Conservation (phyloP, 2,113 vertebrate species). For the Corynorhinus townsendii region DNA sequence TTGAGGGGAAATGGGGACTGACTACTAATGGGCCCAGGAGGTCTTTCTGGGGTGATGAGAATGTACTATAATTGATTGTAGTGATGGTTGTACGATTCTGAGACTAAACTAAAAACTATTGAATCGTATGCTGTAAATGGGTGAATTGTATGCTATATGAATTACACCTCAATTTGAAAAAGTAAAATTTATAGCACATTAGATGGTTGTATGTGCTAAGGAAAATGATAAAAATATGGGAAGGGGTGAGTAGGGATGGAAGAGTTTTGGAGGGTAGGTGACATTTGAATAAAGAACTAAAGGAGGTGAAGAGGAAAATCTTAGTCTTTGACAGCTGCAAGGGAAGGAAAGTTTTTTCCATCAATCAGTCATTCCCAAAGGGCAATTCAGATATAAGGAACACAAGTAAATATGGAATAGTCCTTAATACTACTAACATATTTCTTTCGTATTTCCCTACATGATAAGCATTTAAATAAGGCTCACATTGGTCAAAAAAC, state of each 20-base stretch:
- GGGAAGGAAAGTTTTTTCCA: background rate
- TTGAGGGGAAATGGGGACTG: background rate
- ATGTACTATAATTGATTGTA: background rate
- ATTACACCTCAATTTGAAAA: background rate
- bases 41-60: background rate
- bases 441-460: background rate
- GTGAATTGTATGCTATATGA: background rate
- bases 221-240: background rate
- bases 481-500: background rate
- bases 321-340: background rate
- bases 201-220: background rate
- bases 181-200: background rate
- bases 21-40: background rate
- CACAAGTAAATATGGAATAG: background rate
- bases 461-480: background rate
- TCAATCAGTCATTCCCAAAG: background rate
- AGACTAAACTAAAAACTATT: background rate
- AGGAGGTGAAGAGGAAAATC: background rate
- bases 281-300: background rate
- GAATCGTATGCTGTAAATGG: background rate
- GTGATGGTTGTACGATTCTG: background rate
- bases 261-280: background rate
- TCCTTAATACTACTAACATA: background rate
- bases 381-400: background rate
- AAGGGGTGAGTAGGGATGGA: background rate